Conservation (phyloP, 2,888 invertebrate species). For the Saturnia japonica region DNA sequence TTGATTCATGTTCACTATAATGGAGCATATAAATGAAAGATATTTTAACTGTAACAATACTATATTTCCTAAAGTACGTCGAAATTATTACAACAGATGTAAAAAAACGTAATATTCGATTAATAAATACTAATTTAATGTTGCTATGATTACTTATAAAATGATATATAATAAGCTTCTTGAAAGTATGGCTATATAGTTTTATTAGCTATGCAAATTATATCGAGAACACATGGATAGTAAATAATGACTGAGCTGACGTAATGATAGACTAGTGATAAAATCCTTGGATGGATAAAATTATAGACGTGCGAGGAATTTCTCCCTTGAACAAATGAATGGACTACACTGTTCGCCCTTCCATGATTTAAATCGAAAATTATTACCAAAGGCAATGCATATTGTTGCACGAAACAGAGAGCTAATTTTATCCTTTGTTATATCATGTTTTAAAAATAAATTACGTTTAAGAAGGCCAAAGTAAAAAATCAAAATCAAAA, state of each 20-base stretch:
- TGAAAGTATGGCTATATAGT: background rate
- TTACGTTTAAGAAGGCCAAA: background rate
- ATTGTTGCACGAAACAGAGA: background rate
- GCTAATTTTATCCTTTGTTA: background rate
- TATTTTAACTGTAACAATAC: background rate
- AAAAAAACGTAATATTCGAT: background rate
- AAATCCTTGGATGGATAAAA: constrained; percentile 3
- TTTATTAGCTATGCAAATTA: background rate
- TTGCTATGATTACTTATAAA: background rate
- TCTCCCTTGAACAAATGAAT: background rate
- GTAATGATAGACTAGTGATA: constrained; percentile 1
- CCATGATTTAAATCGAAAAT: background rate
- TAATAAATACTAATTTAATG: background rate
- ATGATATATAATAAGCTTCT: background rate
- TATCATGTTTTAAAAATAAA: background rate
- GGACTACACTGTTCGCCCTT: background rate
- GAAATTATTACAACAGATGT: background rate
- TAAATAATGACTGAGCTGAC: background rate
- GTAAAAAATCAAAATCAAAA: background rate
- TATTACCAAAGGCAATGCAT: background rate
- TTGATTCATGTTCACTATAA: constrained; percentile 1
- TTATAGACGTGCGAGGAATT: constrained; percentile 9
- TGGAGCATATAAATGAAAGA: background rate
- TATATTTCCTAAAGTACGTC: too few relatives aligned
- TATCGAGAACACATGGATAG: background rate